A percentile compares a stretch with the other conserved stretches of the same genome.
These are phyloP conservation scores for Morphnarchus princeps DNA, from an alignment of 2,113 vertebrate genomes.

Conservation along the genomic window DNA sequence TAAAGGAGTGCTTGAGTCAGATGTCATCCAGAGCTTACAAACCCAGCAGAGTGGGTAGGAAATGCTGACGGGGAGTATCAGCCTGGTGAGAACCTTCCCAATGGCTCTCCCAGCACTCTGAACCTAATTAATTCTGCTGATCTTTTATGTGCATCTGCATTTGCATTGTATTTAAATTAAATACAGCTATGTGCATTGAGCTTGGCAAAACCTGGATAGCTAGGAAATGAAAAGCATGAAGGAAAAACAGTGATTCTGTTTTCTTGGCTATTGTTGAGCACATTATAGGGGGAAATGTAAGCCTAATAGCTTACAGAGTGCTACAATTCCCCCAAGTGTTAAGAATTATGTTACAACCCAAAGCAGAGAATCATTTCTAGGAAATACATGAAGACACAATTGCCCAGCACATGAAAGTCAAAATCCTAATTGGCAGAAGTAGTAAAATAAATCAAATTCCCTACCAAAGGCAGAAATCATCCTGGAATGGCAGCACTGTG, in stretches of 20 bases:
- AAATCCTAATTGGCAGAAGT: constrained; percentile 27
- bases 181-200: constrained; percentile 12
- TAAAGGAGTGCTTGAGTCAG: constrained; percentile 50
- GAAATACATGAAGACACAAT: neutral
- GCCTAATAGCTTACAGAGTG: constrained; percentile 2
- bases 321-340: neutral
- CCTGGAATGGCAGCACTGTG: neutral
- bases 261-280: constrained; percentile 26
- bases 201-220: constrained; percentile 9
- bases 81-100: neutral
- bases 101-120: neutral
- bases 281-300: constrained; percentile 3
- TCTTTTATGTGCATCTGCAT: constrained; percentile 38
- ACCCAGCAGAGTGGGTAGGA: neutral
- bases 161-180: constrained; percentile 46
- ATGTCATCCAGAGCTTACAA: constrained; percentile 30
- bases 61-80: constrained; percentile 6
- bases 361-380: constrained; percentile 25
- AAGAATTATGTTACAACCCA: constrained; percentile 4
- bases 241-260: neutral
- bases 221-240: neutral
- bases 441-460: neutral
- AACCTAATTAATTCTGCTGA: constrained; percentile 53
- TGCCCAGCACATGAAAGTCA: neutral
- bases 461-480: neutral